These are phyloP conservation scores for Microchrysa polita DNA, from an alignment of 2,888 invertebrate genomes.

Conservation along the genomic window DNA sequence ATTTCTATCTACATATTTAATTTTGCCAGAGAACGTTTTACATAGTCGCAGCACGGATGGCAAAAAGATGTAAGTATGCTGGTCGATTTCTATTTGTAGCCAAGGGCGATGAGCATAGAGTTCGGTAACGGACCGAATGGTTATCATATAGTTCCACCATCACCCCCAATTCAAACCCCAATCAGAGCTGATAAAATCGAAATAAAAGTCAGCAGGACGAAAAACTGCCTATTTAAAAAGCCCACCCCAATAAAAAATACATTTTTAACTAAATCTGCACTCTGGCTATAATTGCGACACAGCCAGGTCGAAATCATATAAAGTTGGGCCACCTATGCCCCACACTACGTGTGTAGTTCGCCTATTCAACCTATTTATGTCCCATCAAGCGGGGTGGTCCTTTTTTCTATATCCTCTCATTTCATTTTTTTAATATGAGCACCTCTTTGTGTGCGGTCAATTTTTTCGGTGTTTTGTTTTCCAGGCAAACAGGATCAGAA, in stretches of 20 bases:
- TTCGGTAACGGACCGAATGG: not conserved
- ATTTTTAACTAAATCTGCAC: slow-evolving; percentile 40
- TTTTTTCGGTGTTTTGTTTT: slow-evolving; percentile 19
- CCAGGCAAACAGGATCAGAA: slow-evolving; percentile 26
- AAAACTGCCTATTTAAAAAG: slow-evolving; percentile 41
- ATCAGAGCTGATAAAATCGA: slow-evolving; percentile 45
- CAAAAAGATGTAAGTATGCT: slow-evolving; percentile 39
- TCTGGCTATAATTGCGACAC: slow-evolving; percentile 25
- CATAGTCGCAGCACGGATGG: slow-evolving; percentile 21
- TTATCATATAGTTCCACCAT: not conserved
- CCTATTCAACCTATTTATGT: slow-evolving; percentile 33
- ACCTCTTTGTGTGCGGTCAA: slow-evolving; percentile 44
- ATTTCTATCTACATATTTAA: slow-evolving; percentile 40
- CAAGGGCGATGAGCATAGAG: slow-evolving; percentile 34
- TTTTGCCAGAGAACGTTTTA: slow-evolving; percentile 41
- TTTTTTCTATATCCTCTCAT: slow-evolving; percentile 29
- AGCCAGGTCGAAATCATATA: not conserved
- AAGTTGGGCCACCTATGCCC: slow-evolving; percentile 8
- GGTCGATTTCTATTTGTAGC: slow-evolving; percentile 32
- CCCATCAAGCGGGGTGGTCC: slow-evolving; percentile 6
- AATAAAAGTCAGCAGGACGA: slow-evolving; percentile 29
- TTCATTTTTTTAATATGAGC: slow-evolving; percentile 43
- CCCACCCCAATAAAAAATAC: slow-evolving; percentile 25
- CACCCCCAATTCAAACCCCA: slow-evolving; percentile 43
- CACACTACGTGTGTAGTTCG: not conserved